Conservation (phyloP, 2,888 invertebrate species). For the Lacanobia wlatinum region DNA sequence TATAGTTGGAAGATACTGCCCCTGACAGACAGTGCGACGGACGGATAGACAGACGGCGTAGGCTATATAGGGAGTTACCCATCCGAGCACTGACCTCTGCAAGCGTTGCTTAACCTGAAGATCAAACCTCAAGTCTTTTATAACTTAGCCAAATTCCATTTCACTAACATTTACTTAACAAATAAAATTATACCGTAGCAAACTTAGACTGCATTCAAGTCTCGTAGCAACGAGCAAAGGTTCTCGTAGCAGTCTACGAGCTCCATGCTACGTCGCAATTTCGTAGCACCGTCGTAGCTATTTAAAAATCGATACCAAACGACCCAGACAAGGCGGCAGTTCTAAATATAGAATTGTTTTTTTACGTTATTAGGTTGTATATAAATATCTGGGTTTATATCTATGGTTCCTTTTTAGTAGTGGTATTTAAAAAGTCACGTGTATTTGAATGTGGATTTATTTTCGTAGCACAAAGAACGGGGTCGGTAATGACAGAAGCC, state of each 20-base stretch:
- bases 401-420: conserved; percentile 10
- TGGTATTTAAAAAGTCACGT: conserved; percentile 3
- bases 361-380: conserved; percentile 47
- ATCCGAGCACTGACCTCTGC: not conserved
- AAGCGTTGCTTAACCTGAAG: not conserved
- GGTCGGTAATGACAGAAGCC: not conserved
- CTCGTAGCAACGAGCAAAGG: conserved; percentile 55
- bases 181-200: not conserved
- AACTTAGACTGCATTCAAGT: conserved; percentile 36
- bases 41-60: too few relatives aligned
- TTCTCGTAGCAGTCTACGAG: conserved; percentile 63
- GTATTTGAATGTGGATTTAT: not conserved
- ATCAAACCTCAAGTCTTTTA: not conserved
- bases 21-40: too few relatives aligned
- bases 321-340: conserved; percentile 31
- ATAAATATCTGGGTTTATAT: conserved; percentile 46
- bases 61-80: too few relatives aligned
- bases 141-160: not conserved
- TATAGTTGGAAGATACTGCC: too few relatives aligned
- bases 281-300: conserved; percentile 65
- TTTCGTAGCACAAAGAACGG: not conserved
- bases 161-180: too few relatives aligned
- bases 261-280: conserved; percentile 49
- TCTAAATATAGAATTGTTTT: conserved; percentile 68
- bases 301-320: conserved; percentile 66